A percentile compares a stretch with the other conserved stretches of the same genome.
Evolutionary conservation across 2,888 invertebrate genomes (phyloP).

Genomic region (Tenthredo amoena): DNA sequence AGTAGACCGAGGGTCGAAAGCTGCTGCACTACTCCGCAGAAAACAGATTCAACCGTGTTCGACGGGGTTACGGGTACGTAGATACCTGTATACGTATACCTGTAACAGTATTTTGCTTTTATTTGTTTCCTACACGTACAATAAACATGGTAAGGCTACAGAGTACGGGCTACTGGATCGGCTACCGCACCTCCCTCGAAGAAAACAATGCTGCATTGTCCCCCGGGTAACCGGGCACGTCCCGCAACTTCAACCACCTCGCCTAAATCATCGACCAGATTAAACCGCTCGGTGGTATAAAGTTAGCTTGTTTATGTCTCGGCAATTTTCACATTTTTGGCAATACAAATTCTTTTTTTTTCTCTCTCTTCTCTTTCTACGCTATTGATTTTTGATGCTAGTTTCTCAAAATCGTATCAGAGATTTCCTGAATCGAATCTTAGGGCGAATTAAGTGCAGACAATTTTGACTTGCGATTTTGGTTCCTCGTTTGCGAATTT

Average conservation of each 20-base stretch:
- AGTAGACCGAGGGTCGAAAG: not conserved
- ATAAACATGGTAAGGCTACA: constrained; percentile 48
- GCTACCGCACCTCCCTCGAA: constrained; percentile 62
- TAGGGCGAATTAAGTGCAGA: too few species aligned
- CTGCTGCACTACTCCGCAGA: not conserved
- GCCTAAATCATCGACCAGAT: constrained; percentile 36
- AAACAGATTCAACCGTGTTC: constrained; percentile 22
- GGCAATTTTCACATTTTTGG: not conserved
- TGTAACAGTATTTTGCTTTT: constrained; percentile 34
- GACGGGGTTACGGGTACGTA: not conserved
- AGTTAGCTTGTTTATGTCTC: not conserved
- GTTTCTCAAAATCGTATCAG: too few species aligned
- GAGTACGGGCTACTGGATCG: constrained; percentile 59
- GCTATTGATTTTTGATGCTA: too few species aligned
- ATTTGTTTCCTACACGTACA: constrained; percentile 29
- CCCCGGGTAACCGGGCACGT: constrained; percentile 15
- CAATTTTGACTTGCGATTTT: too few species aligned
- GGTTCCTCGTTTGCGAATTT: too few species aligned
- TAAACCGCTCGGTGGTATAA: constrained; percentile 1
- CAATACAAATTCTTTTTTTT: not conserved
- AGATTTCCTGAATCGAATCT: too few species aligned
- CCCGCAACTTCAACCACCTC: constrained; percentile 32
- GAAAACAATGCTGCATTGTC: constrained; percentile 74
- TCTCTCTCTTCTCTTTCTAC: not conserved
- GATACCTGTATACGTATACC: not conserved